Evolutionary conservation across 2,888 invertebrate species (phyloP), one percentile per base, ranked within the genome.

Genomic region (Fragum whitleyi): DNA sequence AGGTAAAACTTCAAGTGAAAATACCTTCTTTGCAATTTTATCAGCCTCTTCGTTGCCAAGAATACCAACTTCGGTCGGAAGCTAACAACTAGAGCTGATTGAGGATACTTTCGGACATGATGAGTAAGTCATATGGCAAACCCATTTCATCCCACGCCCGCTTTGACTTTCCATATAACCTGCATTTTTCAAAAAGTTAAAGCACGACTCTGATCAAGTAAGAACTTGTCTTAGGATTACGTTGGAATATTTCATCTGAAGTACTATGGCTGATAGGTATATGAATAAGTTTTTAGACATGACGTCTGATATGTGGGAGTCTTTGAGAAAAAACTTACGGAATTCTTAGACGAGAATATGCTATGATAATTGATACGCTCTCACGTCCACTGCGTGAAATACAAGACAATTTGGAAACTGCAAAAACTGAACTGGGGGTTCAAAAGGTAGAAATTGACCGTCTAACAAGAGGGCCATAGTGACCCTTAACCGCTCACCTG

Each of bases 251-350:
- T 26, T n/a, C 3, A 26, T 57, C n/a, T 11, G 57, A 57, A 57
- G 57, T 57, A 57, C 57, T 19, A 57, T 57, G 57, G 57, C 57
- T 23, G 57, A 57, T 57, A 57, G 57, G 14, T 57, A 57, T 57
- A 57, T 57, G 57, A 57, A 57, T 23, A n/a, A 57, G 23, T 57
- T 57, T 23, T 23, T 57, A 23, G 57, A 57, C 57, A 57, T 57
- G 53, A 11, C 53, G 23, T 57, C 57, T 23, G 57, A 57, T n/a
- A 57, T 57, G 21, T 57, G 57, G 57, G 23, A 7, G 14, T 57
- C 57, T 57, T 57, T 57, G 11, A 57, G 57, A 14, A 23, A n/a
- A 57, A 23, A 57, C 57, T 26, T 21, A 57, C 57, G 23, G 57
- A 23, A 26, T 57, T 57, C 57, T 23, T 57, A 57, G 14, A 57